Conservation (phyloP, 2,888 invertebrate species). For the Eilema griseolum region DNA sequence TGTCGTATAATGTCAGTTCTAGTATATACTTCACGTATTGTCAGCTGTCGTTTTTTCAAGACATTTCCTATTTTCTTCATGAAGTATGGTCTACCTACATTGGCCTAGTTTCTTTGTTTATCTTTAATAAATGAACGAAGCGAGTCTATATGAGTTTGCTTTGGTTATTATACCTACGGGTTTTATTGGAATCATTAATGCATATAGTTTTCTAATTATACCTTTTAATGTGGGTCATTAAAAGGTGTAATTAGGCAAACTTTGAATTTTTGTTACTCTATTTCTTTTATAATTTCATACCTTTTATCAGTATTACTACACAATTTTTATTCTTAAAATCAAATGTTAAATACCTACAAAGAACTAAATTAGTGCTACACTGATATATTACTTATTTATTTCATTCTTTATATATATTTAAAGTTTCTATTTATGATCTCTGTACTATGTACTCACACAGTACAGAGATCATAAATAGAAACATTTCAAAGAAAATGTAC, state of each 20-base stretch:
- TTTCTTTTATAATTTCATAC: slow-evolving; percentile 7
- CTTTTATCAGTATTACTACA: neutral
- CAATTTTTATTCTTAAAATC: neutral
- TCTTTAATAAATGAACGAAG: slow-evolving; percentile 55
- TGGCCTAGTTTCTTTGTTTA: slow-evolving; percentile 64
- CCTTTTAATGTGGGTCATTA: no score
- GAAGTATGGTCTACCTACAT: slow-evolving; percentile 28
- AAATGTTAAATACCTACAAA: no score
- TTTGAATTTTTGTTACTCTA: slow-evolving; percentile 22
- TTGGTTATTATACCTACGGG: slow-evolving; percentile 31
- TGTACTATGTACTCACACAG: no score
- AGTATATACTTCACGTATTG: neutral
- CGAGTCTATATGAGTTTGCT: slow-evolving; percentile 37
- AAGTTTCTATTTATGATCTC: no score
- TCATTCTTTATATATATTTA: no score
- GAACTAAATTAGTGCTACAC: no score
- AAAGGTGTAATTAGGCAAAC: slow-evolving; percentile 30
- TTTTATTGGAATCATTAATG: slow-evolving; percentile 34
- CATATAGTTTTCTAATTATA: no score
- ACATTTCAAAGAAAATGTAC: no score
- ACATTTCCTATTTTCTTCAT: slow-evolving; percentile 30
- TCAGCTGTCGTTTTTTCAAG: neutral
- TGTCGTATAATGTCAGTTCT: neutral
- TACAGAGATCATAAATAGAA: no score
- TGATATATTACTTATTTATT: no score